phyloP scores from a whole-genome alignment of 2,797 vertebrate genomes.

The Melanotaenia pygmaea region DNA sequence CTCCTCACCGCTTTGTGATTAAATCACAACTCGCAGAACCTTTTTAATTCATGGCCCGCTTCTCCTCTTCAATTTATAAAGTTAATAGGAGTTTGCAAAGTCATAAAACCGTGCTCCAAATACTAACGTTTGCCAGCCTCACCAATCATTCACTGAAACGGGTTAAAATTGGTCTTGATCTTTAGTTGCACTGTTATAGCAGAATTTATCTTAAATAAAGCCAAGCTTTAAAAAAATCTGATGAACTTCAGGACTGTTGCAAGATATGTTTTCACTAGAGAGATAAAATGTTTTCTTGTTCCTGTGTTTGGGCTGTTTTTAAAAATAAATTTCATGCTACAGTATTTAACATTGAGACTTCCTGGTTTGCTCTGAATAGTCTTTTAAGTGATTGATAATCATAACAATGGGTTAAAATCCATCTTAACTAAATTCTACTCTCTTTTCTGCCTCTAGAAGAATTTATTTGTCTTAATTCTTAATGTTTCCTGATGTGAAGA shows the following conservation, averaged over 20 bases:
- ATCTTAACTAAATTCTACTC: too few relatives aligned
- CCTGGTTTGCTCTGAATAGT: background rate
- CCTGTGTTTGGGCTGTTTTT: background rate
- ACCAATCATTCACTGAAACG: background rate
- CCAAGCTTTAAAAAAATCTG: accelerated
- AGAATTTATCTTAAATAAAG: background rate
- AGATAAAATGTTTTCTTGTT: too few relatives aligned
- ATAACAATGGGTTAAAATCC: background rate
- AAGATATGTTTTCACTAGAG: too few relatives aligned
- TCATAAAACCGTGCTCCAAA: too few relatives aligned
- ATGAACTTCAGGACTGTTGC: background rate
- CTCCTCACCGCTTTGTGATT: too few relatives aligned
- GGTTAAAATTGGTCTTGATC: background rate
- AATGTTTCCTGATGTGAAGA: background rate
- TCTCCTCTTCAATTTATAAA: too few relatives aligned
- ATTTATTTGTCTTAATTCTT: background rate
- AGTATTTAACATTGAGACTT: background rate
- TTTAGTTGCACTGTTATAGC: background rate
- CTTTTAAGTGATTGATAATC: background rate
- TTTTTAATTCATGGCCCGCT: background rate
- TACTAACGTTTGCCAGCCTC: background rate
- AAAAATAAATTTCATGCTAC: background rate
- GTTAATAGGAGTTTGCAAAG: too few relatives aligned
- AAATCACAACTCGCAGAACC: background rate
- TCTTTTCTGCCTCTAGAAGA: background rate